Evolutionary conservation across 2,888 invertebrate genomes (phyloP).

Genomic region (Nephrocerus scutellatus): DNA sequence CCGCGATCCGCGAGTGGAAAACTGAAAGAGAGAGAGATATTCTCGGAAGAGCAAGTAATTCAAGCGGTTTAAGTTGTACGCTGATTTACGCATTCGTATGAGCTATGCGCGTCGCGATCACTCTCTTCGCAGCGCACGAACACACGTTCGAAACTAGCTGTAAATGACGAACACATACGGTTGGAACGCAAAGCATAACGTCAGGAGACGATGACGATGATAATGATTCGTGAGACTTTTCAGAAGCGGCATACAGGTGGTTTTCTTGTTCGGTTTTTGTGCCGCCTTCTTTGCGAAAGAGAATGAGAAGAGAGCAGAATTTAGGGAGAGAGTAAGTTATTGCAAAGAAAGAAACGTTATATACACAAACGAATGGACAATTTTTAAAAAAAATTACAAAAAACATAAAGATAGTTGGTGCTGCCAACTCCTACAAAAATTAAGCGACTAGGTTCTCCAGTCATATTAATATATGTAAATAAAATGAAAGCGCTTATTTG

Average conservation of each 20-base stretch:
- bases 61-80: slow-evolving; percentile 20
- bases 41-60: slow-evolving; percentile 20
- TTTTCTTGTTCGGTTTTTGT: slow-evolving; percentile 7
- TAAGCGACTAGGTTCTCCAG: too few species aligned
- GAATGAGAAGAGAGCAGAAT: background rate
- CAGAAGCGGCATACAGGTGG: too few species aligned
- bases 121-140: slow-evolving; percentile 15
- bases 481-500: too few species aligned
- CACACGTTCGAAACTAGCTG: slow-evolving; percentile 21
- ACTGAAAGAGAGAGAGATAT: too few species aligned
- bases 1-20: too few species aligned
- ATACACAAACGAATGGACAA: too few species aligned
- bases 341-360: too few species aligned
- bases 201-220: slow-evolving; percentile 13
- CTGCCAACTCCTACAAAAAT: too few species aligned
- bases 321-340: background rate
- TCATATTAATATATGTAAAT: too few species aligned
- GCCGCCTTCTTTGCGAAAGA: slow-evolving; percentile 5
- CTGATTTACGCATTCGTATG: background rate
- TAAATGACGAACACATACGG: slow-evolving; percentile 23
- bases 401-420: too few species aligned
- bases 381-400: too few species aligned
- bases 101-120: slow-evolving; percentile 17
- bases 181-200: slow-evolving; percentile 8
- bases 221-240: too few species aligned